Percentiles rank a stretch among this genome's conserved stretches.
These are phyloP conservation scores for Eilema caniola DNA, from an alignment of 2,888 invertebrate genomes.

Conservation along the genomic window DNA sequence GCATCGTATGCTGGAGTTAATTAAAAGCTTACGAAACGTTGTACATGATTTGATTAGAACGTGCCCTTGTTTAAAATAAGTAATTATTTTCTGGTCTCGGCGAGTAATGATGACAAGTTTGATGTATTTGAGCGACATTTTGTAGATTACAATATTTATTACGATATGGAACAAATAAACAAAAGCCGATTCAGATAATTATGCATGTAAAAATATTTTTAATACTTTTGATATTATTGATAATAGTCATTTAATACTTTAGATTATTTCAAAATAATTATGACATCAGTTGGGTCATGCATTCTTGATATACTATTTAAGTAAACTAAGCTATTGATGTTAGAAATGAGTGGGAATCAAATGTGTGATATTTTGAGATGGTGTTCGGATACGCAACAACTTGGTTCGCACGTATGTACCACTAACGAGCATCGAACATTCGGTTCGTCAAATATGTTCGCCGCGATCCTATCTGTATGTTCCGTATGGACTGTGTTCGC, in stretches of 20 bases:
- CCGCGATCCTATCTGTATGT: too few species aligned
- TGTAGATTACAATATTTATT: constrained; percentile 58
- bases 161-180: constrained; percentile 36
- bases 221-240: constrained; percentile 12
- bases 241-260: constrained; percentile 18
- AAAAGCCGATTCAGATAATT: constrained; percentile 30
- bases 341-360: too few species aligned
- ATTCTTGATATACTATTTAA: background rate
- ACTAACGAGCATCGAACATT: too few species aligned
- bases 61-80: constrained; percentile 74
- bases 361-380: too few species aligned
- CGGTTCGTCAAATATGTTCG: too few species aligned
- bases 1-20: constrained; percentile 54
- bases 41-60: constrained; percentile 63
- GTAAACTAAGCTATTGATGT: background rate
- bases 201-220: constrained; percentile 31
- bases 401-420: too few species aligned
- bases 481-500: too few species aligned
- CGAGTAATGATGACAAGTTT: constrained; percentile 64
- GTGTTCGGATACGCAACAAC: too few species aligned
- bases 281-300: background rate
- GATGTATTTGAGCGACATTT: constrained; percentile 58
- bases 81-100: constrained; percentile 71
- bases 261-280: background rate
- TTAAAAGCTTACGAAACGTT: constrained; percentile 60